These are phyloP conservation scores for Pseudococcus viburni DNA, from an alignment of 2,888 invertebrate genomes.

Conservation along the genomic window DNA sequence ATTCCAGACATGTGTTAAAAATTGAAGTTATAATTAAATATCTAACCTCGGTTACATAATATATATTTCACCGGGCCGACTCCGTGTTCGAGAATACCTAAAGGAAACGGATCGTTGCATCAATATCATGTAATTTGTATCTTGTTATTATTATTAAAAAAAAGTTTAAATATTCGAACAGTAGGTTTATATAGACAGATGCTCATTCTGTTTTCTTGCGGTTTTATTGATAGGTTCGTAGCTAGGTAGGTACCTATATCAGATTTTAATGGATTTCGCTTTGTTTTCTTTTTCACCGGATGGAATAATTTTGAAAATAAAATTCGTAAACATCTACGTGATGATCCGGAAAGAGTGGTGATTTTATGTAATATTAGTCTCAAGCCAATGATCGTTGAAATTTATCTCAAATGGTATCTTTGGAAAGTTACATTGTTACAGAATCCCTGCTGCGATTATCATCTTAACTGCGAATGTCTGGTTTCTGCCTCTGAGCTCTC, in stretches of 20 bases:
- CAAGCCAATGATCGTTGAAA: not conserved
- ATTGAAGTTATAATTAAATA: constrained; percentile 46
- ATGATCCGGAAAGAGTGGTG: not conserved
- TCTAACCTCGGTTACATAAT: constrained; percentile 27
- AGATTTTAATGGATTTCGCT: not conserved
- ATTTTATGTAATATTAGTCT: not conserved
- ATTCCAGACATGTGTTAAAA: not conserved
- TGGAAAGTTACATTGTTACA: not conserved
- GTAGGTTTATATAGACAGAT: not conserved
- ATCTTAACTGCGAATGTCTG: constrained; percentile 5
- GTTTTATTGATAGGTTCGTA: not conserved
- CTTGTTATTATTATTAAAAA: not conserved
- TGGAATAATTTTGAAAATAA: not conserved
- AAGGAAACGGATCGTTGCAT: constrained; percentile 55
- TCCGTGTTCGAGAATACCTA: not conserved
- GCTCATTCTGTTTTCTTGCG: not conserved
- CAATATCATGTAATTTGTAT: constrained; percentile 28
- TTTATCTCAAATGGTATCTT: not conserved
- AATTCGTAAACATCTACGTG: not conserved
- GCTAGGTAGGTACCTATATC: not conserved
- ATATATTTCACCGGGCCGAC: not conserved
- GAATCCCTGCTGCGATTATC: not conserved
- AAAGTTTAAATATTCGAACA: not conserved
- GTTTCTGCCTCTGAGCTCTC: not conserved
- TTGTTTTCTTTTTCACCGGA: not conserved